Evolutionary conservation across 2,888 invertebrate species (phyloP).

Genomic region (Drosophila incognita): DNA sequence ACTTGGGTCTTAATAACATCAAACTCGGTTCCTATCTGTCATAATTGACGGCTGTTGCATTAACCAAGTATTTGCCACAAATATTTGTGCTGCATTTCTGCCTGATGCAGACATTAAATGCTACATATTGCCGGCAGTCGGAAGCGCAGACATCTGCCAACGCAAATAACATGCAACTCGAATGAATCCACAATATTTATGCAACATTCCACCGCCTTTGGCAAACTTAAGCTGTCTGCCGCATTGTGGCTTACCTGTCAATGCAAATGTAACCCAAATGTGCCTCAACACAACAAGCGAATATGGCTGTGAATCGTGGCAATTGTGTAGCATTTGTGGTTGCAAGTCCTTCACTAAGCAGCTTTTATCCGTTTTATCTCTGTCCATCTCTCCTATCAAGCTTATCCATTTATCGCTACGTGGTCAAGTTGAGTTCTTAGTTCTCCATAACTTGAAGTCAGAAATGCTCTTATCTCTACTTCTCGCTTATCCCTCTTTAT

Average conservation of each 20-base stretch:
- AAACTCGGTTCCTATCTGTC: neutral
- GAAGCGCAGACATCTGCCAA: conserved; percentile 9
- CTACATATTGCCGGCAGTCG: conserved; percentile 22
- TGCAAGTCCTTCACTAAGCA: neutral
- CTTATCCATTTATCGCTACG: neutral
- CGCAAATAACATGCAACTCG: conserved; percentile 19
- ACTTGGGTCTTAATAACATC: neutral
- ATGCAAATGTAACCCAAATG: neutral
- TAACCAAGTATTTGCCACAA: conserved; percentile 37
- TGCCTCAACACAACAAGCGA: conserved; percentile 1
- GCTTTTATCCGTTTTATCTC: neutral
- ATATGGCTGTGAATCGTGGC: conserved; percentile 13
- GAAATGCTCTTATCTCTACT: neutral
- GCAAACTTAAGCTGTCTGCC: conserved; percentile 7
- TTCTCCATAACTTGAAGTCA: neutral
- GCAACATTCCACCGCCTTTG: conserved; percentile 12
- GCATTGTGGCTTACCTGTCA: conserved; percentile 12
- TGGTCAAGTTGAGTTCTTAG: neutral
- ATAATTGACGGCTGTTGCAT: conserved; percentile 24
- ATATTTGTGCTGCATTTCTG: conserved; percentile 45
- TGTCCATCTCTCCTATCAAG: neutral
- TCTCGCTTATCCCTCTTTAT: neutral
- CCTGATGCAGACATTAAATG: conserved; percentile 49
- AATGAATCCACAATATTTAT: conserved; percentile 24
- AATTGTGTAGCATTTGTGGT: conserved; percentile 13